These are phyloP conservation scores for Nanorana parkeri DNA, from an alignment of 2,113 vertebrate species.

Conservation along the genomic window DNA sequence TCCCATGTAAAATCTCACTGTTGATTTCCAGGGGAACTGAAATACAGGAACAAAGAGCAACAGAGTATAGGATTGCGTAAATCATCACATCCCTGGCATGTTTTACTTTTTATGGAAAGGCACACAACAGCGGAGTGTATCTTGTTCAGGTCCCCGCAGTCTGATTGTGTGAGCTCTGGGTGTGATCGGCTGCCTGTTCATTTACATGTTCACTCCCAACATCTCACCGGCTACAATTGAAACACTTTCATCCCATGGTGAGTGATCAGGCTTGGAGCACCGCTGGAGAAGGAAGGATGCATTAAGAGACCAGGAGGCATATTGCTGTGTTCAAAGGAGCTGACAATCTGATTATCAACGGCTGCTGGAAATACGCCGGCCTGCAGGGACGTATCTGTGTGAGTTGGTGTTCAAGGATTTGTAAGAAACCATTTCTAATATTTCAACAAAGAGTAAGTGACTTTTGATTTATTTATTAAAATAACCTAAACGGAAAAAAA, in stretches of 20 bases:
- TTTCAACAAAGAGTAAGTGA: not conserved
- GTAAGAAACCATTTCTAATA: not conserved
- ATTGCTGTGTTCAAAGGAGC: too few species aligned
- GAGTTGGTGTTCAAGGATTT: too few species aligned
- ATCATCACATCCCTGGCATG: conserved; percentile 10
- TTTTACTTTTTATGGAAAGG: conserved; percentile 50
- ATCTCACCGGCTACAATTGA: not conserved
- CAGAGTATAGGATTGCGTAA: not conserved
- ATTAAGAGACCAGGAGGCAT: not conserved
- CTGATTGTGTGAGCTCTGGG: conserved; percentile 4
- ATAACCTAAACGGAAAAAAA: too few species aligned
- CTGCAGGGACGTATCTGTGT: too few species aligned
- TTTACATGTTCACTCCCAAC: conserved; percentile 46
- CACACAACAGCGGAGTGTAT: not conserved
- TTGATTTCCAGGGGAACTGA: too few species aligned
- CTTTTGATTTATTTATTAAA: too few species aligned
- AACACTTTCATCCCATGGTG: not conserved
- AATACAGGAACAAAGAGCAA: not conserved
- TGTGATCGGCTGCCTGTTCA: not conserved
- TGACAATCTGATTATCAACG: too few species aligned
- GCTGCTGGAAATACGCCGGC: too few species aligned
- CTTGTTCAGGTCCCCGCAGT: not conserved
- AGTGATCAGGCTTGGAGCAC: not conserved
- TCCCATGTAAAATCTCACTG: too few species aligned
- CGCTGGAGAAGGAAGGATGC: conserved; percentile 4